Base-by-base conservation (phyloP, 2,888 invertebrate genomes). In the Endomychus coccineus region DNA sequence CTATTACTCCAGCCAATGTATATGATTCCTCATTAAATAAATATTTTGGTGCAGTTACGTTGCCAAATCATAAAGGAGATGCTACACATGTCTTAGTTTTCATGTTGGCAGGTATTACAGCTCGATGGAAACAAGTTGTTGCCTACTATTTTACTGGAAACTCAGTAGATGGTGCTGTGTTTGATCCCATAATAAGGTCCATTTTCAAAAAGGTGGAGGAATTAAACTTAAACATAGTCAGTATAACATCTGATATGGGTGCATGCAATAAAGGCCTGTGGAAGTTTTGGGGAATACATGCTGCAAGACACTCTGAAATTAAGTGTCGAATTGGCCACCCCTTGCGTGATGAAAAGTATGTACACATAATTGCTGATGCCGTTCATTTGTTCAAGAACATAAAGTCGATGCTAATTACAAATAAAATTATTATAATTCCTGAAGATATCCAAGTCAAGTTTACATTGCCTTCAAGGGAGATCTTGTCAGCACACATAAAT, bases 81-180 rank as follows among this genome's bases (percentile, higher is more conserved):
- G 51, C 54, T 5, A 47, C 42, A 14, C 51, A 52, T 44, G 50
- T 39, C n/a, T 34, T 55, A 21, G 52, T 55, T 17, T 44, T 55
- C 25, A 50, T 56, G 48, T 24, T 57, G 16, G 50, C 37, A 14
- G 55, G 54, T 15, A 39, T 54, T 5, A 40, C 31, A 5, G 39
- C 37, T 14, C 22, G 51, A n/a, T 55, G 53, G 54, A 55, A 56
- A 25, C 53, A 55, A 32, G 36, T 37, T 7, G 46, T 56, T 5
- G 53, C 47, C 4, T 55, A 52, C 42, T 50, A 50, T 41, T 55
- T 48, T 34, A 51, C 54, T 27, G 36, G 43, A 3, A 37, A 48
- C 17, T 48, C 45, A n/a, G 41, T 51, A n/a, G 35, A 48, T 24
- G 53, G 51, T 12, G 19, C 31, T 1, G 16, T 41, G 2, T 45